These are phyloP conservation scores for Habroteleia sp. DNA, from an alignment of 2,888 invertebrate genomes.

Conservation along the genomic window DNA sequence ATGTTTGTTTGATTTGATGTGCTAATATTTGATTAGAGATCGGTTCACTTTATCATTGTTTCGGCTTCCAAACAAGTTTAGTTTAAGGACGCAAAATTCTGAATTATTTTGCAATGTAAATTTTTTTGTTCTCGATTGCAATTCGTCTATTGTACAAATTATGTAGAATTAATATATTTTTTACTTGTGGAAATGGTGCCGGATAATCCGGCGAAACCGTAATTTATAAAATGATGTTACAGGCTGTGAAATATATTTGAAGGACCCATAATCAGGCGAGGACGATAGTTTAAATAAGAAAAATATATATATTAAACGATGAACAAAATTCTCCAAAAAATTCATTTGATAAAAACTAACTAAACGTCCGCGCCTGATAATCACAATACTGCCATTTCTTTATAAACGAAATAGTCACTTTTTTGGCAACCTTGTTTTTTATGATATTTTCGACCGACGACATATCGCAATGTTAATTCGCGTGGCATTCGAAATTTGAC, in stretches of 20 bases:
- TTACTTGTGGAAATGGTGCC: slow-evolving; percentile 46
- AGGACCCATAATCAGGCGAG: slow-evolving; percentile 62
- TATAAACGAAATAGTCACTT: slow-evolving; percentile 67
- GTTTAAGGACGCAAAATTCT: slow-evolving; percentile 36
- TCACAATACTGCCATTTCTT: slow-evolving; percentile 68
- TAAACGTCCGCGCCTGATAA: slow-evolving; percentile 46
- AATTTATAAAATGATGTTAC: slow-evolving; percentile 65
- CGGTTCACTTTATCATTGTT: slow-evolving; percentile 29
- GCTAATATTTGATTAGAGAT: no score
- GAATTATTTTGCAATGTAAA: slow-evolving; percentile 15
- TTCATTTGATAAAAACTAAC: no score
- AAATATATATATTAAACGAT: background rate
- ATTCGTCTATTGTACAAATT: slow-evolving; percentile 57
- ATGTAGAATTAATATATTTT: slow-evolving; percentile 60
- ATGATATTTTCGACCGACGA: slow-evolving; percentile 56
- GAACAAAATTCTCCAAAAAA: background rate
- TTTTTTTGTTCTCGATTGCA: slow-evolving; percentile 40
- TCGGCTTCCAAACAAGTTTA: slow-evolving; percentile 16
- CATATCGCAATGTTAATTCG: slow-evolving; percentile 54
- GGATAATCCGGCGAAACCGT: slow-evolving; percentile 31
- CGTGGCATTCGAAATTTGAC: slow-evolving; percentile 27
- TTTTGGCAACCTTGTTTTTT: slow-evolving; percentile 54
- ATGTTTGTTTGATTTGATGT: no score
- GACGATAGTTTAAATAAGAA: slow-evolving; percentile 21
- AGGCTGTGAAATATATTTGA: slow-evolving; percentile 76